Conservation (phyloP, 1,140 invertebrate genomes). For the Dendroctonus ponderosae region DNA sequence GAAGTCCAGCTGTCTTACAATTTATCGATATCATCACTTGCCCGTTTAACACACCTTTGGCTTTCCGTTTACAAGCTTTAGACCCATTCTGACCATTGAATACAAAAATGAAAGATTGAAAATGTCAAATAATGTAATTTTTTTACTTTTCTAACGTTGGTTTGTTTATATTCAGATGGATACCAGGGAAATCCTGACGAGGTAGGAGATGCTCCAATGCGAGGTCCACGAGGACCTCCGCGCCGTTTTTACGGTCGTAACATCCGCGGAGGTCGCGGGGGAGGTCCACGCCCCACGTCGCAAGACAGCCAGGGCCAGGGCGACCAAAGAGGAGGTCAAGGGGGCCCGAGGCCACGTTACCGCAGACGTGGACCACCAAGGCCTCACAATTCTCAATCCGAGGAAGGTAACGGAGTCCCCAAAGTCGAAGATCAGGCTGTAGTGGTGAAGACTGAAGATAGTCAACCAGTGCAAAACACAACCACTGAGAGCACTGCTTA, state of each 20-base stretch:
- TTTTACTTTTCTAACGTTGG: background rate
- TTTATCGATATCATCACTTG: too few relatives aligned
- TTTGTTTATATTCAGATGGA: conserved; percentile 14
- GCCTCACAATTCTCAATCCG: conserved; percentile 46
- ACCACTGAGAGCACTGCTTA: conserved; percentile 60
- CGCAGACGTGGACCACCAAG: conserved; percentile 46
- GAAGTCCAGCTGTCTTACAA: too few relatives aligned
- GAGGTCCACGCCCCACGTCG: conserved; percentile 52
- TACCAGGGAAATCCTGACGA: conserved; percentile 49
- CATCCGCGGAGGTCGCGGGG: conserved; percentile 59
- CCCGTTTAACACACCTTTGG: too few relatives aligned
- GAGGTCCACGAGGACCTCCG: conserved; percentile 54
- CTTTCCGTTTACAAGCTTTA: too few relatives aligned
- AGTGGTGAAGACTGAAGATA: conserved; percentile 50
- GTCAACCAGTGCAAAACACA: conserved; percentile 57
- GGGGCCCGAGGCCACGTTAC: conserved; percentile 43
- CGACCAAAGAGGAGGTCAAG: conserved; percentile 32
- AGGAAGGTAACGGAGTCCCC: conserved; percentile 41
- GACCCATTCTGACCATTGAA: too few relatives aligned
- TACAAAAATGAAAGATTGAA: background rate
- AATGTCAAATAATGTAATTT: background rate
- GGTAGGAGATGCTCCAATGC: conserved; percentile 50
- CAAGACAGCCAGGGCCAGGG: conserved; percentile 40
- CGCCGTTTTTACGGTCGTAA: conserved; percentile 67
- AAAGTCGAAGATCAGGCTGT: conserved; percentile 38